Conservation (phyloP, 2,113 vertebrate genomes). For the Gymnorhina tibicen region DNA sequence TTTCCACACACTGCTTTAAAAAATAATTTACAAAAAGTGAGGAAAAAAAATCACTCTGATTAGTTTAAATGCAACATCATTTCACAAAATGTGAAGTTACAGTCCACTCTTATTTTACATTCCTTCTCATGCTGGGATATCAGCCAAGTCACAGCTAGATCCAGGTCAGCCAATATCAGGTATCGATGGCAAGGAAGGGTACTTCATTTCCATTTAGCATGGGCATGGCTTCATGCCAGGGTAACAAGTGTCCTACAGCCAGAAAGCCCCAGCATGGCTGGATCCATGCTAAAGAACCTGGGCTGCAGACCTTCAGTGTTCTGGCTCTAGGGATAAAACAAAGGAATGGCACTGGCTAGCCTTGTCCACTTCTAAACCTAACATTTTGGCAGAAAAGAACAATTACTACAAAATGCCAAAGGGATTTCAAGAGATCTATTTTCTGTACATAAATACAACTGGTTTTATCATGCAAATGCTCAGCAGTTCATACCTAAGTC, state of each 20-base stretch:
- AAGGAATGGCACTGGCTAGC: neutral
- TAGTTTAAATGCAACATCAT: neutral
- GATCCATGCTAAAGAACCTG: neutral
- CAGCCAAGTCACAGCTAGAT: neutral
- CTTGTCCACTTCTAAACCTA: neutral
- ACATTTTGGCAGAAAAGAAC: neutral
- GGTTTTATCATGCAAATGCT: neutral
- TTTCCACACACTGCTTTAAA: neutral
- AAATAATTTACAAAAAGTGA: neutral
- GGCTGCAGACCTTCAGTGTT: neutral
- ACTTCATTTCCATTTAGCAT: rapidly evolving
- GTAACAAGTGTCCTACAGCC: neutral
- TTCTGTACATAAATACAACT: neutral
- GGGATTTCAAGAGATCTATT: neutral
- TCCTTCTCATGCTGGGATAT: neutral
- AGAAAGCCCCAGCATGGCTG: rapidly evolving
- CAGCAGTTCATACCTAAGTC: neutral
- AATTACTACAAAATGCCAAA: neutral
- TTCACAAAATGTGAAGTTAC: neutral
- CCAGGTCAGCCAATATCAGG: neutral
- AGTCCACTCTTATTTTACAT: neutral
- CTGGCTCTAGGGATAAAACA: neutral
- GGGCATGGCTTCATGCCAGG: neutral
- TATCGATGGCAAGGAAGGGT: rapidly evolving
- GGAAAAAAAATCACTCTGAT: rapidly evolving